These are phyloP conservation scores for Girardinichthys multiradiatus DNA, from an alignment of 2,113 vertebrate species.

Conservation along the genomic window DNA sequence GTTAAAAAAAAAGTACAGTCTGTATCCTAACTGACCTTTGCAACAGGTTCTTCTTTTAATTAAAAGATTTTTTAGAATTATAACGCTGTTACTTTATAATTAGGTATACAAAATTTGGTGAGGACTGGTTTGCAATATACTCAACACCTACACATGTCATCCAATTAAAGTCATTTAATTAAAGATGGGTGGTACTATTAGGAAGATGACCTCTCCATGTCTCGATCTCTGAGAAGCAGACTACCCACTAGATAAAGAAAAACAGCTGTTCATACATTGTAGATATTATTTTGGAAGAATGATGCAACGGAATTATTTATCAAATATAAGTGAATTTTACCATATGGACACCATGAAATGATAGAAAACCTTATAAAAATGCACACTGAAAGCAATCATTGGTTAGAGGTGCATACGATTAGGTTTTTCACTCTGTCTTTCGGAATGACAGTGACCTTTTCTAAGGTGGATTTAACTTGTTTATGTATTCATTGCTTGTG, in stretches of 20 bases:
- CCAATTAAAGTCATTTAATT: too few species aligned
- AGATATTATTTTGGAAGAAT: background rate
- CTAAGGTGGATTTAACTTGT: constrained; percentile 11
- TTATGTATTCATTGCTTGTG: constrained; percentile 14
- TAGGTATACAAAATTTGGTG: constrained; percentile 4
- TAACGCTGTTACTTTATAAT: constrained; percentile 7
- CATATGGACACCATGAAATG: too few species aligned
- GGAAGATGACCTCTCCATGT: too few species aligned
- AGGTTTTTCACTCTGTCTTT: background rate
- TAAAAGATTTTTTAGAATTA: constrained; percentile 23
- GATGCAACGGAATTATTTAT: background rate
- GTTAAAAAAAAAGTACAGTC: background rate
- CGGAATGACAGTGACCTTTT: background rate
- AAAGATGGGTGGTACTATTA: too few species aligned
- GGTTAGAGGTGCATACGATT: background rate
- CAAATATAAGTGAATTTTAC: background rate
- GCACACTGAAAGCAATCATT: background rate
- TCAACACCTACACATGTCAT: too few species aligned
- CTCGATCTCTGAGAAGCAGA: background rate
- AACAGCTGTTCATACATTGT: background rate
- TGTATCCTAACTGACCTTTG: constrained; percentile 24
- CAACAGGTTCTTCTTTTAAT: constrained; percentile 4
- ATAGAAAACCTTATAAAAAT: background rate
- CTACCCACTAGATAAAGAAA: too few species aligned
- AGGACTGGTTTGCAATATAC: background rate